Evolutionary conservation across 2,888 invertebrate species (phyloP).

Genomic region (Bursaphelenchus okinawaensis): DNA sequence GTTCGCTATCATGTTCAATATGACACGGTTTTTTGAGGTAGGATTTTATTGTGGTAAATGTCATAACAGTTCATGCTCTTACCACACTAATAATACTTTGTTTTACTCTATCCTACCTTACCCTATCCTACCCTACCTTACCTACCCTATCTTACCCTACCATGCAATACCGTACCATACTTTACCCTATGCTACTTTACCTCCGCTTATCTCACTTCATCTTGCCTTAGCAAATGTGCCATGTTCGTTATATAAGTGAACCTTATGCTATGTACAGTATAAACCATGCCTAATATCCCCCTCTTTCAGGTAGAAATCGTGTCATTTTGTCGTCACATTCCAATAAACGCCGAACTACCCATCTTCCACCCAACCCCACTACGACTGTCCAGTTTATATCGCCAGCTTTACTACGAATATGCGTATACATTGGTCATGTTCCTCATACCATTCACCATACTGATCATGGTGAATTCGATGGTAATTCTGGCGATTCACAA

Average conservation of each 20-base stretch:
- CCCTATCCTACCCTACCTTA: no score
- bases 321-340: constrained; percentile 26
- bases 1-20: constrained; percentile 59
- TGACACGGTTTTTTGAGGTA: constrained; percentile 59
- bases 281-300: not conserved
- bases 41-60: constrained; percentile 3
- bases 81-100: no score
- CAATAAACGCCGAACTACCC: constrained; percentile 32
- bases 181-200: no score
- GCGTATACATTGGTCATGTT: constrained; percentile 44
- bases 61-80: no score
- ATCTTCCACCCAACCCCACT: constrained; percentile 30
- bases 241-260: no score
- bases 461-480: constrained; percentile 54
- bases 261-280: not conserved
- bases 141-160: no score
- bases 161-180: no score
- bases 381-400: constrained; percentile 29
- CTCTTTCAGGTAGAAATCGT: constrained; percentile 28
- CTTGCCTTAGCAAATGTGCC: no score
- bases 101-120: no score
- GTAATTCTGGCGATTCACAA: constrained; percentile 49
- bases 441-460: constrained; percentile 48
- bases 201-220: no score
- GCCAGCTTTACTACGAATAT: constrained; percentile 37